Percentiles rank a stretch among this genome's conserved stretches.
Evolutionary conservation across 2,113 vertebrate species (phyloP).

Genomic region (Pollachius pollachius): DNA sequence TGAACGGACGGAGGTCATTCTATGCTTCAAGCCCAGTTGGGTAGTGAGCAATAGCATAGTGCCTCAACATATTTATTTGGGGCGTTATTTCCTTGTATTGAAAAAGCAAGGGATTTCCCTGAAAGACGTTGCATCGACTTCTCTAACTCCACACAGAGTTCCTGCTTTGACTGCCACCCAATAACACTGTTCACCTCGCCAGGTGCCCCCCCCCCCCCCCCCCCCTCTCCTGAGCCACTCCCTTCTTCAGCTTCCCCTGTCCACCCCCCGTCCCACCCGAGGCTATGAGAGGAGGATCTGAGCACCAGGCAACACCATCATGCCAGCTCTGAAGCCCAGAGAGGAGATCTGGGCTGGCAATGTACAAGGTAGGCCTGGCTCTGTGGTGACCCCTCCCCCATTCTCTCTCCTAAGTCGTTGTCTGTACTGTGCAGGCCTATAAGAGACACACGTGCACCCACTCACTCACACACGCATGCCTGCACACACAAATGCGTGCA

Average conservation of each 20-base stretch:
- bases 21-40: too few relatives aligned
- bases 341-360: constrained; percentile 79
- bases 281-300: constrained; percentile 80
- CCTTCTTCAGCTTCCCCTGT: constrained; percentile 59
- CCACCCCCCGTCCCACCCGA: constrained; percentile 67
- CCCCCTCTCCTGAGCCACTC: constrained; percentile 6
- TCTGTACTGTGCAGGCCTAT: not conserved
- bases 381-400: not conserved
- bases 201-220: not conserved
- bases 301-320: constrained; percentile 76
- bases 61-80: too few relatives aligned
- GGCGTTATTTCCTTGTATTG: not conserved
- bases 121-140: not conserved
- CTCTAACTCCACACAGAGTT: not conserved
- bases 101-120: not conserved
- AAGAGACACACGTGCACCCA: not conserved
- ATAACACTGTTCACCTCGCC: not conserved
- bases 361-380: constrained; percentile 75
- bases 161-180: not conserved
- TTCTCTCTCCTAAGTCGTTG: not conserved
- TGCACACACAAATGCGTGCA: not conserved
- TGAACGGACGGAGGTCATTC: constrained; percentile 1
- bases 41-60: too few relatives aligned
- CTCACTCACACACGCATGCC: not conserved
- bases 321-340: constrained; percentile 79